Base-by-base conservation (phyloP, 2,888 invertebrate species). In the Aphodius sticticus region DNA sequence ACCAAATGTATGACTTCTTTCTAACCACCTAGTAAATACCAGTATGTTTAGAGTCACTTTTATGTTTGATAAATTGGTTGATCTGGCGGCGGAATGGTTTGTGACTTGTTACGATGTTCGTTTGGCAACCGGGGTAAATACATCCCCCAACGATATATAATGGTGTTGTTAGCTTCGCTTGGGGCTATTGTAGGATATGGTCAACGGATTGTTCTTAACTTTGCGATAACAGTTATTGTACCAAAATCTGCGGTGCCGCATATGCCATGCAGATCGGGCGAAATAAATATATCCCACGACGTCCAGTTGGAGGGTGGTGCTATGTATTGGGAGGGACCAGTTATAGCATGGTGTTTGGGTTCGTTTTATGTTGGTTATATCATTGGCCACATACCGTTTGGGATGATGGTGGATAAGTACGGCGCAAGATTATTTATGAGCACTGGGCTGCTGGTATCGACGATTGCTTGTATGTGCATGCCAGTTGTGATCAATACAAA, bases 281-380 rank as follows among this genome's bases (percentile, higher is more conserved):
- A 69, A 16, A 9, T 6, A 6, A 16, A 69, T 69, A 76, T 72
- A 6, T 26, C 26, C 35, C 37, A 37, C 16, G 74, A 70, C 12
- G 35, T 16, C 16, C 1, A 15, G 14, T 72, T 78, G 74, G 35
- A 80, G 77, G 80, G 80, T 9, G 80, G 80, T 16, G 77, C 76
- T 14, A 78, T 78, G 38, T 12, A 36, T n/a, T 80, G 80, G 80
- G 26, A 71, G 16, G 75, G 78, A 70, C 15, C 38, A 9, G 38
- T 76, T 37, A 76, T 76, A 78, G 79, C 76, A 14, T 74, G 37
- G 53, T 77, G 81, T 5, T 69, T 82, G 69, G 79, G 79, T 16
- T 75, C 78, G 6, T 82, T 81, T 37, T 82, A 79, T 70, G 77
- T 78, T 12, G 82, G 82, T 36, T 82, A 81, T 37, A 70, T 81